Evolutionary conservation across 2,113 vertebrate genomes (phyloP).

Genomic region (Gobio gobio): DNA sequence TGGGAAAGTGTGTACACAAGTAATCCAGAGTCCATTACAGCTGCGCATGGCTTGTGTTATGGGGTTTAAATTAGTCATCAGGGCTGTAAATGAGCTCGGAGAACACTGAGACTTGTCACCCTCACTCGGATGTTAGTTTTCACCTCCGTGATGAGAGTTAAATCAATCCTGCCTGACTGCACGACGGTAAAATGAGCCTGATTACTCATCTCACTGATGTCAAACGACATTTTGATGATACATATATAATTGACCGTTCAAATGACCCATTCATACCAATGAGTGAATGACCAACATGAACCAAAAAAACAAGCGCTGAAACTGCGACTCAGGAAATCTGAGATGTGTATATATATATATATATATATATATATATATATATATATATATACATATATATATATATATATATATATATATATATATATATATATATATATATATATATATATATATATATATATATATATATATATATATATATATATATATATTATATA

Average conservation of each 20-base stretch:
- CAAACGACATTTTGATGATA: background rate
- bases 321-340: background rate
- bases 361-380: no score
- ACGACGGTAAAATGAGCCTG: constrained; percentile 4
- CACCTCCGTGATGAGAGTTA: constrained; percentile 72
- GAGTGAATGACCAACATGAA: constrained; percentile 46
- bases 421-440: no score
- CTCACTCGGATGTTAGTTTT: constrained; percentile 70
- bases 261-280: constrained; percentile 47
- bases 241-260: background rate
- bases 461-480: no score
- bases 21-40: constrained; percentile 7
- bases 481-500: no score
- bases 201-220: constrained; percentile 34
- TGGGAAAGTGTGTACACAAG: background rate
- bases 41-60: constrained; percentile 1
- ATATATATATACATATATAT: no score
- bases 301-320: background rate
- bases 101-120: constrained; percentile 60
- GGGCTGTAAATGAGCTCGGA: constrained; percentile 67
- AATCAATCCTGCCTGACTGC: constrained; percentile 52
- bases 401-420: no score
- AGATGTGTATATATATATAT: no score
- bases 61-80: constrained; percentile 75
- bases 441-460: no score